Percentiles rank a stretch among this genome's conserved stretches.
Conservation (phyloP, 2,113 vertebrate genomes). For the Globicephala melas region DNA sequence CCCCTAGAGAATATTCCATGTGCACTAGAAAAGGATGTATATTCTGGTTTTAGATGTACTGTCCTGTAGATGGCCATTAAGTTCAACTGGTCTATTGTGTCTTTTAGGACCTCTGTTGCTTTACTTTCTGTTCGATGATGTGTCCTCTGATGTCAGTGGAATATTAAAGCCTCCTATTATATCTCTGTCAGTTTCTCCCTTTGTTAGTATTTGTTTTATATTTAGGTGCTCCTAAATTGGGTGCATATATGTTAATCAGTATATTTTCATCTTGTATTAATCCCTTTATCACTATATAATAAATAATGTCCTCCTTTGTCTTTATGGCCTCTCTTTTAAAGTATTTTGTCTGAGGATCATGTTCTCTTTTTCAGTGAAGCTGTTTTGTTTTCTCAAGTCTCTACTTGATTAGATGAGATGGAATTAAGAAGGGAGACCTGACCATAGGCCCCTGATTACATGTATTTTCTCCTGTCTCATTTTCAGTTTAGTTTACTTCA, state of each 20-base stretch:
- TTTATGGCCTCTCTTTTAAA: not conserved
- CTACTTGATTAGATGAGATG: not conserved
- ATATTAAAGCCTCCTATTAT: not conserved
- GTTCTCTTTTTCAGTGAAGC: not conserved
- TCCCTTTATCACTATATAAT: not conserved
- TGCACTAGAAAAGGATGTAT: not conserved
- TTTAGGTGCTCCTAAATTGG: not conserved
- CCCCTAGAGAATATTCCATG: not conserved
- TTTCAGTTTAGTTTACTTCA: not conserved
- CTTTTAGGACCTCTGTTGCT: not conserved
- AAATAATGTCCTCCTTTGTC: not conserved
- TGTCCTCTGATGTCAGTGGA: not conserved
- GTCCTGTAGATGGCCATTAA: not conserved
- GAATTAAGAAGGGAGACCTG: not conserved
- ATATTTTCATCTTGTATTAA: not conserved
- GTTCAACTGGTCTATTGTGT: not conserved
- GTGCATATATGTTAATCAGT: not conserved
- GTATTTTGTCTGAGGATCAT: not conserved
- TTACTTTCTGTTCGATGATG: not conserved
- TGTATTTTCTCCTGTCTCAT: not conserved
- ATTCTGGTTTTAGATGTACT: not conserved
- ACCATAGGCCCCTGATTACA: not conserved
- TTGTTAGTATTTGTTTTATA: not conserved
- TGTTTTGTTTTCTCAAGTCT: not conserved
- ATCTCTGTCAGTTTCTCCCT: not conserved